Evolutionary conservation across 2,113 vertebrate genomes (phyloP), one percentile per base, ranked within the genome.

Genomic region (Fulmarus glacialis): DNA sequence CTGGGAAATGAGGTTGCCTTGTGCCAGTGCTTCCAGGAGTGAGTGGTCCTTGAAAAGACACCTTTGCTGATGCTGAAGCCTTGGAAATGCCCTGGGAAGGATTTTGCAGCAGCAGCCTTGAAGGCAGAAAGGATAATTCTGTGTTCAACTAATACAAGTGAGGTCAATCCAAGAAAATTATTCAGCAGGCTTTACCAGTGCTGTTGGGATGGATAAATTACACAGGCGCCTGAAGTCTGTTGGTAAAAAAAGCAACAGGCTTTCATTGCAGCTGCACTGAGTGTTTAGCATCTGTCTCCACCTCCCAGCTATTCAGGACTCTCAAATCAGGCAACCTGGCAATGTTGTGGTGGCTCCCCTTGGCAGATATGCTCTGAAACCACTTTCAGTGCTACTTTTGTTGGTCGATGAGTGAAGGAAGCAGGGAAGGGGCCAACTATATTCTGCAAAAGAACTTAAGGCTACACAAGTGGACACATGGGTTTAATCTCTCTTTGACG

Each of bases 371-470:
- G 5, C 29, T 34, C 66, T 78, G 58, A 62, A 67, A 55, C 47
- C 30, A 22, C 67, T 74, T 32, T 42, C 21, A 22, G 50, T 2
- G 2, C 38, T 70, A 19, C 19, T 12, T 66, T 66, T 60, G 20
- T 48, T 0, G 0, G 26, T 6, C 3, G 5, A 5, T 47, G 32
- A 45, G 18, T 23, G 47, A 60, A 64, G 18, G 62, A 64, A 64
- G 40, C 32, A 85, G 36, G 56, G 30, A 82, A 40, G 22, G 18
- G 40, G 45, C 9, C 58, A 66, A 4, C 8, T 29, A 4, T 34
- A 6, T 43, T 48, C 82, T 48, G 38, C 19, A 53, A 26, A 66
- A 50, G 14, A 55, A 19, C 24, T 32, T 62, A 11, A 34, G 38
- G 77, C 18, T 82, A 21, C 40, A 14, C 19, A 43, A 60, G 27